phyloP scores from a whole-genome alignment of 2,888 invertebrate species.

The Zootermopsis nevadensis region DNA sequence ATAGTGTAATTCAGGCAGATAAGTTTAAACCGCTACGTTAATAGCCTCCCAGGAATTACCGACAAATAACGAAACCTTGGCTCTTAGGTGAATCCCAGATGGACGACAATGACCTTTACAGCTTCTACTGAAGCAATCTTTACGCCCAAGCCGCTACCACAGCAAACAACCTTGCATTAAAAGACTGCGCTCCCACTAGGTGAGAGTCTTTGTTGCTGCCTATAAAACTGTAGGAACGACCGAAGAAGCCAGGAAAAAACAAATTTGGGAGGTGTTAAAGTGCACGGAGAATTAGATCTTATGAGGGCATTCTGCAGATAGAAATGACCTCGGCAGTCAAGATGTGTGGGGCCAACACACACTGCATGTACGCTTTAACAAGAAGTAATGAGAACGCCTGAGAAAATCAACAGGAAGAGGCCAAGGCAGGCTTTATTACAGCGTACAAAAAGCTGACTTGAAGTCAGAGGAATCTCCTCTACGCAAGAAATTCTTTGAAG shows the following conservation, averaged over 20 bases:
- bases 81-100: constrained; percentile 29
- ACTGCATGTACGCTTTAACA: neutral
- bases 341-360: neutral
- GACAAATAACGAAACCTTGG: neutral
- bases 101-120: constrained; percentile 26
- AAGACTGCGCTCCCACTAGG: neutral
- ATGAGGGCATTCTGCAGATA: constrained; percentile 1
- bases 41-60: constrained; percentile 6
- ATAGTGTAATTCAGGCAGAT: neutral
- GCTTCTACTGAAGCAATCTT: constrained; percentile 23
- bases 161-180: neutral
- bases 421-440: neutral
- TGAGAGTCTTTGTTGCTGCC: constrained; percentile 21
- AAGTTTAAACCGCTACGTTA: constrained; percentile 6
- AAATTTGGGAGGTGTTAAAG: constrained; percentile 29
- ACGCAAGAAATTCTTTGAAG: too few relatives aligned
- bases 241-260: neutral
- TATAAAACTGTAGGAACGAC: neutral
- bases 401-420: neutral
- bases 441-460: too few relatives aligned
- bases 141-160: neutral
- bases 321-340: constrained; percentile 14
- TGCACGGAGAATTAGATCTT: constrained; percentile 7
- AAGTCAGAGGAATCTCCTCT: too few relatives aligned
- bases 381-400: neutral